phyloP scores from a whole-genome alignment of 2,888 invertebrate species.

The Pammene aurita region DNA sequence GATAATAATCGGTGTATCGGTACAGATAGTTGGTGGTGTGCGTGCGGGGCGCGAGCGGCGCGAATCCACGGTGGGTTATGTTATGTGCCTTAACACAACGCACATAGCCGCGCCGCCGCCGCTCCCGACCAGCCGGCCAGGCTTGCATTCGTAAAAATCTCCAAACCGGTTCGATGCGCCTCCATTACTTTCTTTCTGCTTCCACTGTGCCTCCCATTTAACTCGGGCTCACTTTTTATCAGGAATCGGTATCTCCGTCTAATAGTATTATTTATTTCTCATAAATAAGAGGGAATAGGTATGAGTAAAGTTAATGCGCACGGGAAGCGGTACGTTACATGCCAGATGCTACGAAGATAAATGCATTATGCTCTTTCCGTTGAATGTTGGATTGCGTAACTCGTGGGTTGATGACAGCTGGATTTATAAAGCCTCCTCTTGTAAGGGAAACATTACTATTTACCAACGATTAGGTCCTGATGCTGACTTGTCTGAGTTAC shows the following conservation, averaged over 20 bases:
- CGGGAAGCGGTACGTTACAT: slow-evolving; percentile 78
- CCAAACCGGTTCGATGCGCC: slow-evolving; percentile 82
- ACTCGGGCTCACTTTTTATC: slow-evolving; percentile 83
- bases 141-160: slow-evolving; percentile 84
- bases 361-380: slow-evolving; percentile 65
- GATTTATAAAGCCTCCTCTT: slow-evolving; percentile 58
- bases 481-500: slow-evolving; percentile 40
- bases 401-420: slow-evolving; percentile 61
- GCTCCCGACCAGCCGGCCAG: slow-evolving; percentile 65
- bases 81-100: slow-evolving; percentile 72
- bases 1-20: slow-evolving; percentile 65
- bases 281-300: slow-evolving; percentile 78
- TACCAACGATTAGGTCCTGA: slow-evolving; percentile 60
- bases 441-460: slow-evolving; percentile 56
- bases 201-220: slow-evolving; percentile 82
- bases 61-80: slow-evolving; percentile 74
- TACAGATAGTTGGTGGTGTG: slow-evolving; percentile 57
- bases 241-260: slow-evolving; percentile 83
- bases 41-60: slow-evolving; percentile 69
- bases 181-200: slow-evolving; percentile 83
- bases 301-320: slow-evolving; percentile 80
- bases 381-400: slow-evolving; percentile 67
- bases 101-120: slow-evolving; percentile 65
- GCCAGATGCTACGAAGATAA: slow-evolving; percentile 75
- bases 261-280: slow-evolving; percentile 84